phyloP scores from a whole-genome alignment of 1,140 invertebrate genomes.

The Brevipalpus yothersi region DNA sequence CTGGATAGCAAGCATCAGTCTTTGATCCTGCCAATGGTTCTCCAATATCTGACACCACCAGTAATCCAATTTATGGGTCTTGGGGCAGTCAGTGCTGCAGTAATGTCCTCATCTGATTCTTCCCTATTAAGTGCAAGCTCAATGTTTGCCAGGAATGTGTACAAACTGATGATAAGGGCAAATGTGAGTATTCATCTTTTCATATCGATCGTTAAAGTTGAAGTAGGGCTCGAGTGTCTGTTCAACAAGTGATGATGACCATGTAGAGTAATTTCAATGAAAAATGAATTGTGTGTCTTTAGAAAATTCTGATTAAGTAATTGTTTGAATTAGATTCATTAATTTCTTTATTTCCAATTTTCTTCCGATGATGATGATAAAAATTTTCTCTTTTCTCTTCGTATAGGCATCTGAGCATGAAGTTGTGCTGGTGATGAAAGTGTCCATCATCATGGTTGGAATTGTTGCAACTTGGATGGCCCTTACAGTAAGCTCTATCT shows the following conservation, averaged over 20 bases:
- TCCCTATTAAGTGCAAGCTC: constrained; percentile 85
- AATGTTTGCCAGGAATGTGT: constrained; percentile 95
- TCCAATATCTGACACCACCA: constrained; percentile 74
- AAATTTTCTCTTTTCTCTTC: constrained; percentile 7
- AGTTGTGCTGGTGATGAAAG: constrained; percentile 92
- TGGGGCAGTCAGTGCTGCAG: constrained; percentile 89
- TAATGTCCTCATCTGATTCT: constrained; percentile 95
- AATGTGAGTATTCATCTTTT: constrained; percentile 30
- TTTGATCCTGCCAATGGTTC: constrained; percentile 83
- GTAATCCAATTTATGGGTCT: constrained; percentile 87
- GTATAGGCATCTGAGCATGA: constrained; percentile 68
- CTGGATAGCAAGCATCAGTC: constrained; percentile 49
- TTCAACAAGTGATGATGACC: no score
- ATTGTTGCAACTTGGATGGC: constrained; percentile 80
- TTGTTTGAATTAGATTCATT: no score
- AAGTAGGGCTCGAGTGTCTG: no score
- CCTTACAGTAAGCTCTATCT: constrained; percentile 83
- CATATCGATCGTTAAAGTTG: no score
- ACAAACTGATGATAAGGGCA: constrained; percentile 83
- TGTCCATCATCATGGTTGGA: constrained; percentile 74
- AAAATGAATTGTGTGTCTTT: no score
- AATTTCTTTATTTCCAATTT: not conserved
- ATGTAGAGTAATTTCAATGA: no score
- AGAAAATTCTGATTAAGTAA: no score
- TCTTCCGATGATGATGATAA: not conserved